Base-by-base conservation (phyloP, 2,797 vertebrate genomes). In the Danio choprae region DNA sequence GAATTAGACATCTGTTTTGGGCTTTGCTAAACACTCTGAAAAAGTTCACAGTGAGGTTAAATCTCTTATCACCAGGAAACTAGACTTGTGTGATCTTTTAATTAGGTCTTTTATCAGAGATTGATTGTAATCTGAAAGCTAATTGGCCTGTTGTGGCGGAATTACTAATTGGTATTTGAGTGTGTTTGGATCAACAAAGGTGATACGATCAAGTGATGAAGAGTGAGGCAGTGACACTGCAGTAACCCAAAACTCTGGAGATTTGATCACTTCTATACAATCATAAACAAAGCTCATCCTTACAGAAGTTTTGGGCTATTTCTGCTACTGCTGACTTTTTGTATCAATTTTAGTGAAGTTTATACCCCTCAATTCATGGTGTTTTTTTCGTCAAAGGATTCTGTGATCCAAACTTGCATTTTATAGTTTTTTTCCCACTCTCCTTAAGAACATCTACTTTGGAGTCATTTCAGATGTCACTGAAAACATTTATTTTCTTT, bases 91-190 rank as follows among this genome's bases (percentile, higher is more conserved):
- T 79, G 82, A 88, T 84, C 84, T 64, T 73, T 75, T 59, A 83
- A 64, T 70, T 64, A 40, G 70, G 55, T 64, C 7, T 50, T 73
- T 77, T 80, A 76, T 36, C 65, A 85, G 67, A 63, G 53, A 50
- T 6, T 62, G 88, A 89, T 87, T 76, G 67, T 86, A 87, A 92
- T 92, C 89, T 85, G 73, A 72, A n/a, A 86, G 58, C 79, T 87
- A 86, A 88, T 85, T 88, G 84, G 83, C 51, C 10, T 43, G 77
- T 82, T 87, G 88, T 22, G 63, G 22, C 3, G 48, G 60, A 77
- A 73, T 12, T 51, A 29, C 65, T 74, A 68, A 60, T 36, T 72
- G 55, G 9, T 40, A 22, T 46, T 36, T 69, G 40, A 67, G 53
- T 80, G 41, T 64, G 40, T 67, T 75, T 68, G 29, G 11, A 63